Conservation (phyloP, 2,888 invertebrate genomes). For the Acronicta leporina region DNA sequence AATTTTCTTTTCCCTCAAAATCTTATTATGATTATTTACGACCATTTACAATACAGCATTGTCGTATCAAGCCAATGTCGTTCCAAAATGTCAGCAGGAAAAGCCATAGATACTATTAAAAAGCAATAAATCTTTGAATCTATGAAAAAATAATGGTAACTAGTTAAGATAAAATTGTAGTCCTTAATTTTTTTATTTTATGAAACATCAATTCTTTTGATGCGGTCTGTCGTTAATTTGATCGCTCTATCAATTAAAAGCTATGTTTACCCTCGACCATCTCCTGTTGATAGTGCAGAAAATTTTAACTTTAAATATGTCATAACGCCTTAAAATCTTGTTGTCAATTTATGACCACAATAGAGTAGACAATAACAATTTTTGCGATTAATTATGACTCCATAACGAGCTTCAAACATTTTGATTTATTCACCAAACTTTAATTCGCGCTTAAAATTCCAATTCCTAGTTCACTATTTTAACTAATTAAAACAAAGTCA, state of each 20-base stretch:
- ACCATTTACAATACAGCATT: too few species aligned
- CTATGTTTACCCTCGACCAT: slow-evolving; percentile 34
- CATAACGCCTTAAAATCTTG: slow-evolving; percentile 29
- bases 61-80: too few species aligned
- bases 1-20: too few species aligned
- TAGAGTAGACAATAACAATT: slow-evolving; percentile 36
- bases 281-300: slow-evolving; percentile 21
- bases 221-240: slow-evolving; percentile 16
- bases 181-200: neutral
- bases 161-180: slow-evolving; percentile 9
- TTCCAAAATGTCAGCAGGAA: too few species aligned
- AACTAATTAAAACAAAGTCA: too few species aligned
- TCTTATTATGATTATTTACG: too few species aligned
- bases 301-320: slow-evolving; percentile 24
- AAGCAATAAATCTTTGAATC: too few species aligned
- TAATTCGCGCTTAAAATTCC: slow-evolving; percentile 39
- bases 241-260: slow-evolving; percentile 28
- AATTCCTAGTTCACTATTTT: too few species aligned
- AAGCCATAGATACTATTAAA: too few species aligned
- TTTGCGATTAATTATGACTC: slow-evolving; percentile 31
- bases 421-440: slow-evolving; percentile 26
- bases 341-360: slow-evolving; percentile 19
- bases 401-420: slow-evolving; percentile 35
- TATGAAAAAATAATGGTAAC: too few species aligned
- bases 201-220: slow-evolving; percentile 14